Percentiles rank a stretch among this genome's conserved stretches.
Conservation (phyloP, 2,888 invertebrate genomes). For the Seladonia tumulorum region DNA sequence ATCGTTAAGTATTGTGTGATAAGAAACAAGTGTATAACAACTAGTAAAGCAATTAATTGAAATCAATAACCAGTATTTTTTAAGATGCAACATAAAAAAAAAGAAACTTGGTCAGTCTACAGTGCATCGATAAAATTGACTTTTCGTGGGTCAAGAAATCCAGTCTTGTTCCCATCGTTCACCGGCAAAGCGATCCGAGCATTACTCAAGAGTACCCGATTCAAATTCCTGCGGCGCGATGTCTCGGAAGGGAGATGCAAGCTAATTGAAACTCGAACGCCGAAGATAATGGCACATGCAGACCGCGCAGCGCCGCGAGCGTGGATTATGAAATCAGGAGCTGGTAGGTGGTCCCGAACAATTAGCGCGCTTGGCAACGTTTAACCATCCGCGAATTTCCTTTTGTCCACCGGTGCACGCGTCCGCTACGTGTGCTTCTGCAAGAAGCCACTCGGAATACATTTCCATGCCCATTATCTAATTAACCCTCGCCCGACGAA, state of each 20-base stretch:
- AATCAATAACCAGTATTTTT: neutral
- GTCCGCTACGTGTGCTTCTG: slow-evolving; percentile 13
- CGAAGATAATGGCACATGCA: slow-evolving; percentile 65
- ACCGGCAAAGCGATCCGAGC: slow-evolving; percentile 20
- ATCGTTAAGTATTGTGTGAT: neutral
- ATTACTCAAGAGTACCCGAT: slow-evolving; percentile 51
- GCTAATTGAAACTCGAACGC: slow-evolving; percentile 71
- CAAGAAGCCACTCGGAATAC: neutral
- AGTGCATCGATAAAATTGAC: neutral
- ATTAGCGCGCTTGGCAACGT: slow-evolving; percentile 73
- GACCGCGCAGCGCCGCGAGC: slow-evolving; percentile 66
- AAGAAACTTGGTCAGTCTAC: neutral
- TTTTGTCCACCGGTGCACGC: slow-evolving; percentile 36
- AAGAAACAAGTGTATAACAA: neutral
- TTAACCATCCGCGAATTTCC: slow-evolving; percentile 52
- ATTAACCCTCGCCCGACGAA: slow-evolving; percentile 1
- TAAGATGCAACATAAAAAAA: neutral
- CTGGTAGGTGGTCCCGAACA: slow-evolving; percentile 77
- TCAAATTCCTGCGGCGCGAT: slow-evolving; percentile 38
- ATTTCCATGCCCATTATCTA: slow-evolving; percentile 33
- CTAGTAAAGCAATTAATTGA: neutral
- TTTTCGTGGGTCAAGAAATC: neutral
- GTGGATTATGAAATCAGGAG: slow-evolving; percentile 78
- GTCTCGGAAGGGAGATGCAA: slow-evolving; percentile 41
- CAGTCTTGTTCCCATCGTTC: neutral